phyloP scores from a whole-genome alignment of 2,797 vertebrate species.

The Danionella dracula region DNA sequence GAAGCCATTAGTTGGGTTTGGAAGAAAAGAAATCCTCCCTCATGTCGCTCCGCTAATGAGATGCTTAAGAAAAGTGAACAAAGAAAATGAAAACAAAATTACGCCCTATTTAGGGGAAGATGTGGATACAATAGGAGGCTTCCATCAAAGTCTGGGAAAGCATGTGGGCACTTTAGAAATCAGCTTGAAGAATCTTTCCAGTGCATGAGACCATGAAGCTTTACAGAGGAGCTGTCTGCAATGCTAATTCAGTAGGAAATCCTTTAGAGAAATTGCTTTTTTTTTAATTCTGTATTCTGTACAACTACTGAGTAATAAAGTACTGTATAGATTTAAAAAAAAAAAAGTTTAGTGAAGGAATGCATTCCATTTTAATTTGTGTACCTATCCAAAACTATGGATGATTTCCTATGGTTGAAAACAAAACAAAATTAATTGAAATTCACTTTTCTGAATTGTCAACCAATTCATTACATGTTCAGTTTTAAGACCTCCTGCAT shows the following conservation, averaged over 20 bases:
- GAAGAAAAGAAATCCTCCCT: not conserved
- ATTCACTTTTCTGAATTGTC: no score
- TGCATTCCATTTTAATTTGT: no score
- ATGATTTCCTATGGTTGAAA: no score
- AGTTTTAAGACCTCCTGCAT: no score
- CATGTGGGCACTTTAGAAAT: slow-evolving; percentile 23
- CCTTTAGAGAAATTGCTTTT: not conserved
- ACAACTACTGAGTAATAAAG: no score
- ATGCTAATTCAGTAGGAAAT: not conserved
- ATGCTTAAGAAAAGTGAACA: slow-evolving; percentile 21
- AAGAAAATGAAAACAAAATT: slow-evolving; percentile 43
- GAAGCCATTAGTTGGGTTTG: not conserved
- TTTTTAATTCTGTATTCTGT: not conserved
- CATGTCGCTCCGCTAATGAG: not conserved
- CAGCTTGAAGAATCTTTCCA: slow-evolving; percentile 2
- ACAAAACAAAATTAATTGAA: no score
- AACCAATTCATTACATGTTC: no score
- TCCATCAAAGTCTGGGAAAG: not conserved
- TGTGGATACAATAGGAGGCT: slow-evolving; percentile 12
- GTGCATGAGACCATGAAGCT: not conserved
- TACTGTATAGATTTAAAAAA: no score
- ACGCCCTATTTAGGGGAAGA: slow-evolving; percentile 37
- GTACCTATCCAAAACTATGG: no score
- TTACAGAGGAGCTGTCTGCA: no score
- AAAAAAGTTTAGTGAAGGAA: no score